A percentile compares a stretch with the other conserved stretches of the same genome.
Evolutionary conservation across 2,888 invertebrate genomes (phyloP).

Genomic region (Xanthia togata): DNA sequence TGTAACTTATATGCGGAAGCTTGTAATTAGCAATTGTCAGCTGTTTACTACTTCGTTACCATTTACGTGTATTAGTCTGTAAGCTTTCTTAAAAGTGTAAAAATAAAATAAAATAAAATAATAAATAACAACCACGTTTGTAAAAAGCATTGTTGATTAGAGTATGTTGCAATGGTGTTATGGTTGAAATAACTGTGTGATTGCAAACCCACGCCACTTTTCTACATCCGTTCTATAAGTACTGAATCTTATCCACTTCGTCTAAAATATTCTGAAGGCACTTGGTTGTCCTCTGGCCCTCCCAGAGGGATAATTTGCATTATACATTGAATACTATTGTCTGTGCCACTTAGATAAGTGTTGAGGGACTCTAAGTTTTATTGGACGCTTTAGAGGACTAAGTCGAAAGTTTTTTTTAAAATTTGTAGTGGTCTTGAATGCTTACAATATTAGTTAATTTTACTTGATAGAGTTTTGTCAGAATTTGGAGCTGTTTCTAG

Average conservation of each 20-base stretch:
- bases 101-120: too few species aligned
- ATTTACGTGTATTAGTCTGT: too few species aligned
- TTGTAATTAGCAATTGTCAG: too few species aligned
- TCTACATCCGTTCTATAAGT: conserved; percentile 4
- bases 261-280: conserved; percentile 53
- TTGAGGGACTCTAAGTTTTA: conserved; percentile 47
- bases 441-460: neutral
- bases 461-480: neutral
- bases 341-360: conserved; percentile 54
- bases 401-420: conserved; percentile 22
- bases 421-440: conserved; percentile 2
- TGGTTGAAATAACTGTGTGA: neutral
- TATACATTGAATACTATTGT: conserved; percentile 64
- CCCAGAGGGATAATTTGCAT: conserved; percentile 63
- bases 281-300: conserved; percentile 40
- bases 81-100: too few species aligned
- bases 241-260: conserved; percentile 56
- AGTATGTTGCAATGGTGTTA: too few species aligned
- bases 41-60: too few species aligned
- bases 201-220: conserved; percentile 38
- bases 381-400: conserved; percentile 45
- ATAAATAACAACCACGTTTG: too few species aligned
- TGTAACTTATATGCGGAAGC: too few species aligned
- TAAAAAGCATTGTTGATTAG: too few species aligned
- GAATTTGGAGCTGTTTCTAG: neutral